Base-by-base conservation (phyloP, 2,113 vertebrate species). In the Stomatorhinus ivindoensis region DNA sequence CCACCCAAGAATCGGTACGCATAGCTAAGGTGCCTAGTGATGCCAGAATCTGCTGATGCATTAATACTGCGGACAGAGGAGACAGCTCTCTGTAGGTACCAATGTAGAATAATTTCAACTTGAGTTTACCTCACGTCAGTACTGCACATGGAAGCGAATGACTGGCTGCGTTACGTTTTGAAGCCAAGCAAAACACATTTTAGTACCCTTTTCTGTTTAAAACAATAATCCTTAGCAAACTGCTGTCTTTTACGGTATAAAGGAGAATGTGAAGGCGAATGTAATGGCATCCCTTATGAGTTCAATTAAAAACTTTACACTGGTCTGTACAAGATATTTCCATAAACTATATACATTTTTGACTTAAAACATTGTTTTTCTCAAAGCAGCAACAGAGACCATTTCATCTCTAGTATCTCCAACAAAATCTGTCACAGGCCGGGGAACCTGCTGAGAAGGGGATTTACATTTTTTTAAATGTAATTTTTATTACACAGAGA, bases 281-380 rank as follows among this genome's bases (percentile, higher is more conserved):
- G 97, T 97, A 97, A 98, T 97, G 97, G 97, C 96, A 96, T 98
- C 96, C 96, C 97, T 94, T 94, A 95, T 96, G 96, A 97, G 97
- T 97, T 99, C 97, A 97, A 98, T 99, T 99, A 99, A 98, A 99
- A 99, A 99, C 98, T 99, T 99, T 99, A 99, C 98, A 99, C 98
- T 98, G 98, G 97, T 99, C 98, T 99, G 98, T 99, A 99, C 98
- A 99, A 98, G 98, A 97, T 97, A 97, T 97, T 98, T 97, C 94
- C 97, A 98, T 99, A 99, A 99, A 99, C 97, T 99, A 99, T 99
- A 98, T 99, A 99, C 98, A 99, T 98, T 98, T 99, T 97, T 97
- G 97, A 99, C 97, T 99, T 99, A 97, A 97, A 98, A 97, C 96
- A 96, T 84, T 47, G 94, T 95, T 92, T 97, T 96, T 98, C 97